Percentiles rank a stretch among this genome's conserved stretches.
Evolutionary conservation across 2,797 vertebrate genomes (phyloP).

Genomic region (Cryptoblepharus egeriae): DNA sequence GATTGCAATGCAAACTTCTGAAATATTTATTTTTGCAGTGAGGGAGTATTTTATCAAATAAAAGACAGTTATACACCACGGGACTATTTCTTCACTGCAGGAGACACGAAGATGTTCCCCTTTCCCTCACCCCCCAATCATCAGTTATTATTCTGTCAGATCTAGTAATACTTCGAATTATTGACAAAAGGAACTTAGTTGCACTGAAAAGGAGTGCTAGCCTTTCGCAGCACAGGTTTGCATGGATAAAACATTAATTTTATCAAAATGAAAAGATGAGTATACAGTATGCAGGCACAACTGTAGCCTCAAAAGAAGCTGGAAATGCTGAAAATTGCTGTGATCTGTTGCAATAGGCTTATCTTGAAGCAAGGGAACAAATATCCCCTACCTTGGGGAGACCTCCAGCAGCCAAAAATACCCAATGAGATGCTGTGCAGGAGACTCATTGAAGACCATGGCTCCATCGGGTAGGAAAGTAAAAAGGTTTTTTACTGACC

Average conservation of each 20-base stretch:
- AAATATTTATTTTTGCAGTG: conserved; percentile 53
- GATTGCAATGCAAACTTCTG: conserved; percentile 35
- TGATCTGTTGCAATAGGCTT: no score
- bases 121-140: conserved; percentile 19
- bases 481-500: no score
- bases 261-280: not conserved
- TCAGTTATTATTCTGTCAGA: conserved; percentile 48
- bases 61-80: conserved; percentile 35
- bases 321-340: not conserved
- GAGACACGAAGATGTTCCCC: rapidly evolving
- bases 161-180: conserved; percentile 32
- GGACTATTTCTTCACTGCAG: conserved; percentile 28
- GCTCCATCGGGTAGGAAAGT: no score
- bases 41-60: conserved; percentile 41
- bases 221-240: conserved; percentile 18
- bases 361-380: no score
- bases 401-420: no score
- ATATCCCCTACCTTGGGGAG: no score
- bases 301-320: not conserved
- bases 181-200: conserved; percentile 41
- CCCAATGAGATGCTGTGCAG: no score
- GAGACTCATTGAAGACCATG: no score
- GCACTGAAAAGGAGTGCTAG: conserved; percentile 20
- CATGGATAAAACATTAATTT: not conserved
- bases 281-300: not conserved